Base-by-base conservation (phyloP, 1,140 invertebrate genomes). In the Solenopsis invicta region DNA sequence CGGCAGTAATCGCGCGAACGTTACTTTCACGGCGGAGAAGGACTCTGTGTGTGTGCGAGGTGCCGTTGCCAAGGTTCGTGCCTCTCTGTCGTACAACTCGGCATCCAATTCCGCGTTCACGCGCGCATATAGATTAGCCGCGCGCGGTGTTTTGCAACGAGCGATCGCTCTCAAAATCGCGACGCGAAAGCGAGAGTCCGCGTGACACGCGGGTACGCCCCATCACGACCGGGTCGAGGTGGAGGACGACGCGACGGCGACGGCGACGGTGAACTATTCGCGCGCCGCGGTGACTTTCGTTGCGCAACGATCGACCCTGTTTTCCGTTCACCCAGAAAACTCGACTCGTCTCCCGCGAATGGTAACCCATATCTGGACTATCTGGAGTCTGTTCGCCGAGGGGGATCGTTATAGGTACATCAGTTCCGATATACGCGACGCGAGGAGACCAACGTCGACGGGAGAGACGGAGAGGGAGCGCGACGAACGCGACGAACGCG, bases 231-330 rank as follows among this genome's bases (percentile, higher is more conserved):
- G 52, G 59, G 48, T 54, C 61, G 45, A 66, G 61, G 45, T 41
- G n/a, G 74, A 76, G 3, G 74, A 76, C 24, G 76, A 52, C 75
- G 18, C 12, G 74, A 76, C 1, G 74, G 61, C 24, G 76, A 52
- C 75, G 18, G 52, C 62, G 87, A 87, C 45, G 88, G 66, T 21
- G 69, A 87, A 89, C 76, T 90, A 87, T 75, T 78, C 88, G 88
- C 76, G 88, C 84, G 87, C 87, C 88, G 88, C 67, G 88, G 61
- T 62, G 81, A 88, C 72, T 90, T 90, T 90, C 72, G 81, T 90
- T 90, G 87, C 87, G 89, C 86, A 91, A 91, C 89, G 76, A 86
- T 90, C 76, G 89, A 91, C 89, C 89, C 76, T 91, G 77, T 91
- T 90, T 88, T 76, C 54, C 81, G 80, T 82, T 72, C 86, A 82